phyloP scores from a whole-genome alignment of 1,140 invertebrate genomes.

The Monomorium pharaonis region DNA sequence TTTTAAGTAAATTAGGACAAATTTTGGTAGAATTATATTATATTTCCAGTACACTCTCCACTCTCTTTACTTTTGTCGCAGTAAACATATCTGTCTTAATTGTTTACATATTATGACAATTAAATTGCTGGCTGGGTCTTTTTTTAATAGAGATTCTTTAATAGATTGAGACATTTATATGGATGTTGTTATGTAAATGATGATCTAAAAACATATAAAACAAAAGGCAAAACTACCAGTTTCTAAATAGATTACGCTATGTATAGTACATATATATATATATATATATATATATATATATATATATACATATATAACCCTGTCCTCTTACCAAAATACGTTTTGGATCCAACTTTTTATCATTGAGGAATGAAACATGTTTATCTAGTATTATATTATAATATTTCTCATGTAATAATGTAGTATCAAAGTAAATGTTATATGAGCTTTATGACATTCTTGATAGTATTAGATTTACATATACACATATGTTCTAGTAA shows the following conservation, averaged over 20 bases:
- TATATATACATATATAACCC: too few species aligned
- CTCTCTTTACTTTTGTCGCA: not conserved
- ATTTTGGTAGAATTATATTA: not conserved
- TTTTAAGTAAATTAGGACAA: not conserved
- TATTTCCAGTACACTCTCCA: not conserved
- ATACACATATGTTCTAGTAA: slow-evolving; percentile 7
- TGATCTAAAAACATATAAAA: not conserved
- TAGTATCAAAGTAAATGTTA: slow-evolving; percentile 4
- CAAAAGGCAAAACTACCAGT: not conserved
- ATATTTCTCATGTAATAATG: slow-evolving; percentile 21
- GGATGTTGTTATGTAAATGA: too few species aligned
- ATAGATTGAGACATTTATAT: slow-evolving; percentile 12
- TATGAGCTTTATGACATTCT: slow-evolving; percentile 17
- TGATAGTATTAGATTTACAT: slow-evolving; percentile 10
- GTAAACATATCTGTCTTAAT: slow-evolving; percentile 22
- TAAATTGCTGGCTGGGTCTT: slow-evolving; percentile 21
- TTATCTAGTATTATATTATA: slow-evolving; percentile 9
- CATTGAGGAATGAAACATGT: slow-evolving; percentile 4
- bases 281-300: too few species aligned
- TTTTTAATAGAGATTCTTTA: not conserved
- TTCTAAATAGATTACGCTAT: not conserved
- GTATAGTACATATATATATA: not conserved
- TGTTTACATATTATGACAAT: not conserved
- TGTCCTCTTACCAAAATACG: not conserved
- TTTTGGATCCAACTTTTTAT: not conserved